A percentile compares a stretch with the other conserved stretches of the same genome.
Conservation (phyloP, 2,113 vertebrate species). For the Tylochromis polylepis region DNA sequence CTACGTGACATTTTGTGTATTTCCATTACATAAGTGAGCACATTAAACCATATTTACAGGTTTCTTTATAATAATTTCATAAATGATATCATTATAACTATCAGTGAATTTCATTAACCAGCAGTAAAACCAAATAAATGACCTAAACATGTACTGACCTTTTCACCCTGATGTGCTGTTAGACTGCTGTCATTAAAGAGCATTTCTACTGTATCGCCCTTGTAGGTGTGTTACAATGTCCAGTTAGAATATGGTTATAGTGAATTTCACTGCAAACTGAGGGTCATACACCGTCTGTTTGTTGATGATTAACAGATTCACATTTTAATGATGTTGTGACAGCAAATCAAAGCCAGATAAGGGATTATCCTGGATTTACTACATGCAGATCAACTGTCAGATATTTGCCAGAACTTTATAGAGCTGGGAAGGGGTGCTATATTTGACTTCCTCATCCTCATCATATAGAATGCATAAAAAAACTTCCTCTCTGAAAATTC, state of each 20-base stretch:
- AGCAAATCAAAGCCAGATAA: not conserved
- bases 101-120: not conserved
- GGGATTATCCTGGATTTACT: not conserved
- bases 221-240: not conserved
- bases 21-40: not conserved
- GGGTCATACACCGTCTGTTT: not conserved
- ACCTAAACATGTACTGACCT: not conserved
- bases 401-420: not conserved
- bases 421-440: not conserved
- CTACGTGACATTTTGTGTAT: not conserved
- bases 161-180: not conserved
- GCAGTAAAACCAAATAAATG: not conserved
- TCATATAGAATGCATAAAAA: not conserved
- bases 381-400: not conserved
- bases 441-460: not conserved
- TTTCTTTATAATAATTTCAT: not conserved
- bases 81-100: not conserved
- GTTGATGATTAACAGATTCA: not conserved
- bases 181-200: not conserved
- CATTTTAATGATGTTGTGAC: not conserved
- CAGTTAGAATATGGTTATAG: not conserved
- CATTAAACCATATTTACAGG: not conserved
- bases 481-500: not conserved
- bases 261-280: not conserved
- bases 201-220: not conserved